Base-by-base conservation (phyloP, 2,797 vertebrate genomes). In the Limnodromus scolopaceus region DNA sequence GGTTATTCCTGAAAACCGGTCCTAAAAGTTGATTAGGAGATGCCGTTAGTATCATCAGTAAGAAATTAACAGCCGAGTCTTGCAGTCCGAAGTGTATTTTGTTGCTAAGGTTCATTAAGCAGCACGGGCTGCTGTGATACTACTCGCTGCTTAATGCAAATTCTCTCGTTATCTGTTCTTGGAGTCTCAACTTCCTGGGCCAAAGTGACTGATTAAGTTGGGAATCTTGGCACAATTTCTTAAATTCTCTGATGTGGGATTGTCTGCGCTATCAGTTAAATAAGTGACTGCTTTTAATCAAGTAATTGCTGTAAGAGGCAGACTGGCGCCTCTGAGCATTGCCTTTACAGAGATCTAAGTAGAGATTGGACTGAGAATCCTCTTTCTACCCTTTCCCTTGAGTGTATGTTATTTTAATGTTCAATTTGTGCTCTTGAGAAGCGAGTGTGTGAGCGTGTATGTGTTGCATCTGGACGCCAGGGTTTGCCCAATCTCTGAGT, bases 391-490 rank as follows among this genome's bases (percentile, higher is more conserved):
- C 61, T 72, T 80, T 64, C 83, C 70, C 95, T 86, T 3, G 88
- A 92, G 95, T 49, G 88, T 92, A 38, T 92, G 97, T 96, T 96
- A 68, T 97, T 97, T 95, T 94, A 85, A 91, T 89, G 96, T 97
- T 97, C 92, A 63, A 72, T 97, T 91, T 96, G 96, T 3, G 69
- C 93, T 87, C 91, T 77, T 28, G 83, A 94, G 96, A 95, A 94
- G 89, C 24, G 70, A 81, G 94, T 89, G 91, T 89, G 95, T 74
- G 92, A 91, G 96, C 75, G 84, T 96, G 97, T 97, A 96, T 97
- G 98, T 97, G 98, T 98, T 95, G 98, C 99, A 99, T 99, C 99
- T 99, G 99, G 99, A 99, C 98, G 97, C 98, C 99, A 99, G 98
- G 98, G 98, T 99, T 99, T 98, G 98, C 99, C 99, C 98, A 98